These are phyloP conservation scores for Scophthalmus maximus DNA, from an alignment of 2,113 vertebrate species.

Conservation along the genomic window DNA sequence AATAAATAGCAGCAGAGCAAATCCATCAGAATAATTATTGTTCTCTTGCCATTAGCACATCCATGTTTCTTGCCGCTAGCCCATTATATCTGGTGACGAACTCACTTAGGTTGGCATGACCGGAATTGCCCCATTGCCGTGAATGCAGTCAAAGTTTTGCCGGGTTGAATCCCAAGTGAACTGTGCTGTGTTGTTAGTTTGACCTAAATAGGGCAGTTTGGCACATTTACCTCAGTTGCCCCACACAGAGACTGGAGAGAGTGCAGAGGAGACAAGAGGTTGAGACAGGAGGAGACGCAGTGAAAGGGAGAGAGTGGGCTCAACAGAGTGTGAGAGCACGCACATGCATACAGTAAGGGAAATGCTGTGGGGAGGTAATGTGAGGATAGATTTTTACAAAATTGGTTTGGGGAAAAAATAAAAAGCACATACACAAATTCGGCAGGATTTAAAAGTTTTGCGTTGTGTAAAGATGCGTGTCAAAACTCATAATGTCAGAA, in stretches of 20 bases:
- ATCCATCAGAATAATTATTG: background rate
- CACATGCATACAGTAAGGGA: slow-evolving; percentile 36
- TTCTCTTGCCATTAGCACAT: slow-evolving; percentile 1
- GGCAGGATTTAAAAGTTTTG: background rate
- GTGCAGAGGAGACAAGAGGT: slow-evolving; percentile 45
- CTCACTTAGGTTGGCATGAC: slow-evolving; percentile 37
- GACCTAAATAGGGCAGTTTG: slow-evolving; percentile 71
- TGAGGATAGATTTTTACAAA: slow-evolving; percentile 12
- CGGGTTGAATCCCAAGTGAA: slow-evolving; percentile 46
- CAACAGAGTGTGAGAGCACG: slow-evolving; percentile 43
- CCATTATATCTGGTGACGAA: slow-evolving; percentile 24
- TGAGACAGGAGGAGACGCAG: slow-evolving; percentile 27
- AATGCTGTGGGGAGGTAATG: slow-evolving; percentile 14
- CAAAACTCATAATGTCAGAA: slow-evolving; percentile 1
- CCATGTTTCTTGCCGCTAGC: slow-evolving; percentile 9
- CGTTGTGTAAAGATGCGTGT: background rate
- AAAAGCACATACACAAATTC: background rate
- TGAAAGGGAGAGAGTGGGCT: slow-evolving; percentile 23
- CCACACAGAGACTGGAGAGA: slow-evolving; percentile 36
- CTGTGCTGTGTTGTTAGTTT: slow-evolving; percentile 52
- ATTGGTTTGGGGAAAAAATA: background rate
- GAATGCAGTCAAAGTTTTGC: slow-evolving; percentile 52
- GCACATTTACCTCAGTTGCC: slow-evolving; percentile 71
- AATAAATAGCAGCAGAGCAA: slow-evolving; percentile 1
- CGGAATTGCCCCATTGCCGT: slow-evolving; percentile 35